Evolutionary conservation across 2,888 invertebrate genomes (phyloP), one percentile per base, ranked within the genome.

Genomic region (Drosophila imparisetae): DNA sequence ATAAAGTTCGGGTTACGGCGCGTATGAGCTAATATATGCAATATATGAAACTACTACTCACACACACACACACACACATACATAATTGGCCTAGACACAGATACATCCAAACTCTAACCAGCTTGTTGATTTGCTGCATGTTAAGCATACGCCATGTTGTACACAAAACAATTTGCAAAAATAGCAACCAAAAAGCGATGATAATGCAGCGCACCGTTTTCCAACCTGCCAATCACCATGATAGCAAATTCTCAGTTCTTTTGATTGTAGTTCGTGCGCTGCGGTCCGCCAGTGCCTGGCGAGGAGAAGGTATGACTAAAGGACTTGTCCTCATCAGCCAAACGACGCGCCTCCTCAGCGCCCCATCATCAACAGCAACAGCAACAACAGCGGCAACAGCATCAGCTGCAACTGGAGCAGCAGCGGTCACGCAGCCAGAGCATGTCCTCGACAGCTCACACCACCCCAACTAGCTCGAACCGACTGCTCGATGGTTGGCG

Each of bases 301-400:
- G 96, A 96, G 94, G 96, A 96, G 92, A 96, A 96, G 93, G 96
- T 96, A 94, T 96, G 96, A 96, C 96, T 96, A 94, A 94, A 94
- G 83, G 94, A 94, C 52, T 66, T 91, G 83, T 89, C 92, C 81
- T 90, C 91, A 75, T 84, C 91, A 78, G 90, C 87, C 67, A 78
- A 89, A 72, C 84, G 93, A 62, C 92, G 92, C 64, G 91, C 91
- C 64, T 92, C 92, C 69, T 90, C 92, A 68, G 90, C 87, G 21
- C 86, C 85, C 60, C 77, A 77, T n/a, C 83, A 79, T 1, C 83
- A 72, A 0, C 66, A 71, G 27, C 77, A 81, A 29, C 68, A 73
- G 18, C 58, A 65, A 0, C 69, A 78, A 13, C 83, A 75, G 18
- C 74, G 66, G 6, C 75, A 78, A 6, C 74, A 69, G 1, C 80